Percentiles rank a stretch among this genome's conserved stretches.
Evolutionary conservation across 2,888 invertebrate genomes (phyloP).

Genomic region (Globia sparganii): DNA sequence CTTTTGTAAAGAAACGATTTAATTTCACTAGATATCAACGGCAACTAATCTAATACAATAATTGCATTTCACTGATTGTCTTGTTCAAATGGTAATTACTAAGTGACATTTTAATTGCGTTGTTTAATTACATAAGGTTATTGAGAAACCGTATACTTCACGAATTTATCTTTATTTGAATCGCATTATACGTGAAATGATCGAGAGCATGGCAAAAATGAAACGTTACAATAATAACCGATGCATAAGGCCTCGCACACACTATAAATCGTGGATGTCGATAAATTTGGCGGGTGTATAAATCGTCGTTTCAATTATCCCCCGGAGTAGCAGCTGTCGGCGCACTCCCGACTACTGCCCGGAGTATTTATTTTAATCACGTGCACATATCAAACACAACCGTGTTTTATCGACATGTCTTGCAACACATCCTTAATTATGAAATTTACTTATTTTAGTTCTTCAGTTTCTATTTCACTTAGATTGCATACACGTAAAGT

Average conservation of each 20-base stretch:
- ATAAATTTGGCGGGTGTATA: conserved; percentile 89
- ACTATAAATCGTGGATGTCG: conserved; percentile 86
- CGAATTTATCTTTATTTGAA: conserved; percentile 66
- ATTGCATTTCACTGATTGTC: conserved; percentile 74
- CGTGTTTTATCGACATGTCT: conserved; percentile 82
- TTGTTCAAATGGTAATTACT: conserved; percentile 72
- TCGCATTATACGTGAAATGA: conserved; percentile 58
- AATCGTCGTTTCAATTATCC: conserved; percentile 90
- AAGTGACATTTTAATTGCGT: conserved; percentile 73
- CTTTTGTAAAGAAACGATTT: conserved; percentile 60
- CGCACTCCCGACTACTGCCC: conserved; percentile 79
- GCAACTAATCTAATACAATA: conserved; percentile 68
- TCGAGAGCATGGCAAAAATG: conserved; percentile 71
- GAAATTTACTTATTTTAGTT: conserved; percentile 69
- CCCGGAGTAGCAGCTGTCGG: conserved; percentile 87
- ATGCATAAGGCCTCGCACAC: conserved; percentile 71
- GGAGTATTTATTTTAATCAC: conserved; percentile 89
- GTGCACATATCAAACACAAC: conserved; percentile 77
- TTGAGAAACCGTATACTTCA: conserved; percentile 62
- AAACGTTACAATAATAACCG: conserved; percentile 73
- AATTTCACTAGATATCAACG: conserved; percentile 64
- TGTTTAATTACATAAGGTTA: conserved; percentile 61
- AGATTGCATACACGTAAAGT: conserved; percentile 28
- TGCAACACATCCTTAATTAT: conserved; percentile 76
- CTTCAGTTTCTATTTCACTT: conserved; percentile 36